Evolutionary conservation across 1,140 invertebrate genomes (phyloP).

Genomic region (Anoplolepis gracilipes): DNA sequence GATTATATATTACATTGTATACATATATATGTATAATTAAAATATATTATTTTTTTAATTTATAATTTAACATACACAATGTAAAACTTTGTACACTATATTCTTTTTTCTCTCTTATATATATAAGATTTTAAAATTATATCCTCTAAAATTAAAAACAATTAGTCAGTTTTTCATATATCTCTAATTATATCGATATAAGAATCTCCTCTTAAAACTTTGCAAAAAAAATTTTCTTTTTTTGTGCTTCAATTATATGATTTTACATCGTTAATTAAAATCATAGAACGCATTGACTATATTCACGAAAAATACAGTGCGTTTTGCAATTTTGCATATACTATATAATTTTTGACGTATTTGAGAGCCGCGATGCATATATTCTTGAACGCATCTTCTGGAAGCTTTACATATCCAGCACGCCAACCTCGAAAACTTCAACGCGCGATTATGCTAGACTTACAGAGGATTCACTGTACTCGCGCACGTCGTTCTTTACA

Average conservation of each 20-base stretch:
- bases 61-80: background rate
- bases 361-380: background rate
- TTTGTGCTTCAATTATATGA: background rate
- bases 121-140: too few species aligned
- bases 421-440: background rate
- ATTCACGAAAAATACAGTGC: too few species aligned
- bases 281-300: too few species aligned
- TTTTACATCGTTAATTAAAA: background rate
- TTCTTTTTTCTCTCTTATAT: too few species aligned
- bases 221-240: too few species aligned
- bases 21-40: background rate
- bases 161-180: too few species aligned
- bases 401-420: background rate
- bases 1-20: background rate
- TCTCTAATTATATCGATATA: too few species aligned
- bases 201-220: too few species aligned
- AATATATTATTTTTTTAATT: background rate
- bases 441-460: background rate
- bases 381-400: background rate
- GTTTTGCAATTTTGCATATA: background rate
- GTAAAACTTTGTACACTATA: too few species aligned
- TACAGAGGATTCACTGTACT: conserved; percentile 24
- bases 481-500: background rate
- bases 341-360: background rate
- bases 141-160: too few species aligned